phyloP scores from a whole-genome alignment of 2,797 vertebrate genomes.

The Acanthiza pusilla region DNA sequence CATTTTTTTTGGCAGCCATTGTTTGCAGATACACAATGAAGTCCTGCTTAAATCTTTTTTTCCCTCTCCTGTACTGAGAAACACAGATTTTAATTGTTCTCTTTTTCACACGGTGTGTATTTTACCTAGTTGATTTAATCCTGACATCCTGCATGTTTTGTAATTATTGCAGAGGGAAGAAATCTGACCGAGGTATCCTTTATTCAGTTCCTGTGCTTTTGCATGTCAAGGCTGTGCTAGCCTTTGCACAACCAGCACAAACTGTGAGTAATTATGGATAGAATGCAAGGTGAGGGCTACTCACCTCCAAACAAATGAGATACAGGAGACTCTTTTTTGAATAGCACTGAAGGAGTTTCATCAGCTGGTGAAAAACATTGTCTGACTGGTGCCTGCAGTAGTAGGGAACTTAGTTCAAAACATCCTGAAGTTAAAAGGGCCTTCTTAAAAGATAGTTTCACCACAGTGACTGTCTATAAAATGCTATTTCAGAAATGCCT shows the following conservation, averaged over 20 bases:
- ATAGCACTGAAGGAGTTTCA: background rate
- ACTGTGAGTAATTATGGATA: background rate
- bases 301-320: background rate
- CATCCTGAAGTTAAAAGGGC: background rate
- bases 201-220: background rate
- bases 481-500: background rate
- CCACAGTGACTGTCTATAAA: background rate
- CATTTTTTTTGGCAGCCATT: background rate
- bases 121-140: background rate
- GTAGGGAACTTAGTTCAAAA: background rate
- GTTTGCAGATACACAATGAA: background rate
- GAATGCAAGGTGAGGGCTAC: background rate
- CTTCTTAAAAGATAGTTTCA: background rate
- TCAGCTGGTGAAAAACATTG: background rate
- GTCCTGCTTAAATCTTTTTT: background rate
- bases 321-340: background rate
- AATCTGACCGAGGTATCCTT: background rate
- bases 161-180: background rate
- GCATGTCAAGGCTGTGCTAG: background rate
- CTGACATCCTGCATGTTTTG: background rate
- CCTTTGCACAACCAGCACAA: background rate
- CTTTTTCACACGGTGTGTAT: background rate
- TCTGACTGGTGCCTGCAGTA: background rate
- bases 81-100: background rate
- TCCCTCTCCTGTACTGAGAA: background rate